A percentile compares a stretch with the other conserved stretches of the same genome.
These are phyloP conservation scores for Myiotriccus ornatus DNA, from an alignment of 2,797 vertebrate species.

Conservation along the genomic window DNA sequence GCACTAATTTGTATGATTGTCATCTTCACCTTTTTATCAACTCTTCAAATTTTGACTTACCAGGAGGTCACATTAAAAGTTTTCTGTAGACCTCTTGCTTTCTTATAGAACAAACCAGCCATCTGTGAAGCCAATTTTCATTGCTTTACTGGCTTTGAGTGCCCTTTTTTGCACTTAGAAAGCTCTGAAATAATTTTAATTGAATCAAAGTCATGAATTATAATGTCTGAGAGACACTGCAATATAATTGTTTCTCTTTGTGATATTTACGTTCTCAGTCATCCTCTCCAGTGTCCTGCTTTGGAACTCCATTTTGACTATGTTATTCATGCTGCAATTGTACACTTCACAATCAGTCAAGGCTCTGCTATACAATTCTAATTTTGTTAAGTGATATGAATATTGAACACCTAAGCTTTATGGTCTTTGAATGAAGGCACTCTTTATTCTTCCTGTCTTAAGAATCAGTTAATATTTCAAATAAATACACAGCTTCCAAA, in stretches of 20 bases:
- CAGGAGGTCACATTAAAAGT: not conserved
- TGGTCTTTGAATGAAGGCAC: not conserved
- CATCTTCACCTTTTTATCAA: conserved; percentile 32
- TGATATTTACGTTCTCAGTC: conserved; percentile 12
- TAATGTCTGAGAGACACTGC: not conserved
- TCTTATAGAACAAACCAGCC: conserved; percentile 47
- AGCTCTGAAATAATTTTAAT: conserved; percentile 62
- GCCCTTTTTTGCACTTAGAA: conserved; percentile 29
- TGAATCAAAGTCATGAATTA: conserved; percentile 20
- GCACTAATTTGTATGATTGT: not conserved
- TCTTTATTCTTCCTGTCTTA: conserved; percentile 6
- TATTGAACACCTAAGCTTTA: conserved; percentile 32
- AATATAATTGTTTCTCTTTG: not conserved
- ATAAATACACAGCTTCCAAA: conserved; percentile 12
- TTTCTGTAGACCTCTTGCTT: conserved; percentile 34
- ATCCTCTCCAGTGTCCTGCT: not conserved
- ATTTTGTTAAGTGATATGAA: conserved; percentile 19
- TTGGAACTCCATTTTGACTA: conserved; percentile 20
- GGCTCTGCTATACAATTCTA: not conserved
- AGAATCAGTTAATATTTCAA: conserved; percentile 22
- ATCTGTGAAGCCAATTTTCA: conserved; percentile 59
- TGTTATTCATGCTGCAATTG: not conserved
- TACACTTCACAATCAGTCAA: not conserved
- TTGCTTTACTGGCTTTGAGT: not conserved
- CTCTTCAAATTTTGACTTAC: conserved; percentile 22